A percentile compares a stretch with the other conserved stretches of the same genome.
Evolutionary conservation across 2,888 invertebrate genomes (phyloP).

Genomic region (Plebejus argus): DNA sequence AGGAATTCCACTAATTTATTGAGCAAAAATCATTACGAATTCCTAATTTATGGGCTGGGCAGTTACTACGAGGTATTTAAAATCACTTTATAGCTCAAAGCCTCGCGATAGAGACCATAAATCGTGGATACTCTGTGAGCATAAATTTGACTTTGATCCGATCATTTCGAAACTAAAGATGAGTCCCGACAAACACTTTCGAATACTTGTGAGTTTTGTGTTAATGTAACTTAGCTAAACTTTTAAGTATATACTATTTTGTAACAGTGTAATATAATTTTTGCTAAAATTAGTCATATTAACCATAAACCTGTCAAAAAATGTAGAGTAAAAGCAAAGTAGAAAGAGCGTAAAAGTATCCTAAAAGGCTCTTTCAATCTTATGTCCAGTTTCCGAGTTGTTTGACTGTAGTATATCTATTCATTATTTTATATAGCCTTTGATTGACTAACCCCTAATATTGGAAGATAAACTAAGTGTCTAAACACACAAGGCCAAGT

Average conservation of each 20-base stretch:
- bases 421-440: too few species aligned
- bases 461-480: too few species aligned
- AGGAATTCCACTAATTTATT: background rate
- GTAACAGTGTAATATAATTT: too few species aligned
- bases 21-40: conserved; percentile 16
- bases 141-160: conserved; percentile 56
- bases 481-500: too few species aligned
- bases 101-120: conserved; percentile 59
- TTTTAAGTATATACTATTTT: background rate
- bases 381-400: background rate
- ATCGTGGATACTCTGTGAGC: conserved; percentile 48
- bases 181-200: background rate
- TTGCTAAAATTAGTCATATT: too few species aligned
- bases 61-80: conserved; percentile 53
- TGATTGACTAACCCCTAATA: too few species aligned
- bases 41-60: conserved; percentile 42
- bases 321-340: too few species aligned
- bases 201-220: background rate
- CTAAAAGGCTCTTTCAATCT: background rate
- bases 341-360: background rate
- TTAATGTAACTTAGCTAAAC: too few species aligned
- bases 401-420: too few species aligned
- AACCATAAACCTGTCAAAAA: too few species aligned
- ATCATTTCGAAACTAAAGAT: background rate
- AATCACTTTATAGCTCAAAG: conserved; percentile 58